A percentile compares a stretch with the other conserved stretches of the same genome.
Evolutionary conservation across 2,797 vertebrate species (phyloP).

Genomic region (Galaxias olidus): DNA sequence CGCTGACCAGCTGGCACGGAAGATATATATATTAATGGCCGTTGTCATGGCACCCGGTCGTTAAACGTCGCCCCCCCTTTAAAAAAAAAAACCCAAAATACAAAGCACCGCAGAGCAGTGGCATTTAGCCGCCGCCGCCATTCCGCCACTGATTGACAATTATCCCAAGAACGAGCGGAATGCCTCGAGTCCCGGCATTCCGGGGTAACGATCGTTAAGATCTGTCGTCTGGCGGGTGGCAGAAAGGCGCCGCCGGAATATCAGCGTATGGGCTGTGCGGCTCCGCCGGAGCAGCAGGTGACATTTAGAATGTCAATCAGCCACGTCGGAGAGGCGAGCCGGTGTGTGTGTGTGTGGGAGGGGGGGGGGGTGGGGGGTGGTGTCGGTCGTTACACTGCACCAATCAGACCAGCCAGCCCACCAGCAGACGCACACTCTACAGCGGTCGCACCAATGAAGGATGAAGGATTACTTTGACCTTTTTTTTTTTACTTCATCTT

Average conservation of each 20-base stretch:
- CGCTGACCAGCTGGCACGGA: slow-evolving; percentile 18
- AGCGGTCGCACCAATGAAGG: no score
- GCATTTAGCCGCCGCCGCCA: slow-evolving; percentile 48
- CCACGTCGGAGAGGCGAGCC: slow-evolving; percentile 40
- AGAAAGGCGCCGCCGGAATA: slow-evolving; percentile 44
- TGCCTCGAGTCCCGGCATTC: slow-evolving; percentile 35
- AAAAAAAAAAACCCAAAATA: slow-evolving; percentile 29
- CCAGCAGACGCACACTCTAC: no score
- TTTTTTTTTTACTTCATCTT: no score
- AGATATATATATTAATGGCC: slow-evolving; percentile 32
- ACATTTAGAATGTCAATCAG: slow-evolving; percentile 69
- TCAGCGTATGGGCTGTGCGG: slow-evolving; percentile 21
- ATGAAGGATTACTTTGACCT: no score
- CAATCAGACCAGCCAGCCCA: no score
- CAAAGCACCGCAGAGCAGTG: slow-evolving; percentile 35
- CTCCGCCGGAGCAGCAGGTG: slow-evolving; percentile 46
- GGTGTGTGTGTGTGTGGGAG: no score
- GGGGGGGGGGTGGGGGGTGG: no score
- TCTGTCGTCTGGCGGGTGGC: slow-evolving; percentile 23
- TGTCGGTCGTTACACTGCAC: no score
- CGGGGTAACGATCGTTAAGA: slow-evolving; percentile 59
- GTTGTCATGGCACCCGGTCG: slow-evolving; percentile 17
- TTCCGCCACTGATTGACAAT: slow-evolving; percentile 64
- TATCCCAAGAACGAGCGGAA: slow-evolving; percentile 53
- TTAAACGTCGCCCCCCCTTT: slow-evolving; percentile 10